phyloP scores from a whole-genome alignment of 2,888 invertebrate species.

The Euzophera pinguis region DNA sequence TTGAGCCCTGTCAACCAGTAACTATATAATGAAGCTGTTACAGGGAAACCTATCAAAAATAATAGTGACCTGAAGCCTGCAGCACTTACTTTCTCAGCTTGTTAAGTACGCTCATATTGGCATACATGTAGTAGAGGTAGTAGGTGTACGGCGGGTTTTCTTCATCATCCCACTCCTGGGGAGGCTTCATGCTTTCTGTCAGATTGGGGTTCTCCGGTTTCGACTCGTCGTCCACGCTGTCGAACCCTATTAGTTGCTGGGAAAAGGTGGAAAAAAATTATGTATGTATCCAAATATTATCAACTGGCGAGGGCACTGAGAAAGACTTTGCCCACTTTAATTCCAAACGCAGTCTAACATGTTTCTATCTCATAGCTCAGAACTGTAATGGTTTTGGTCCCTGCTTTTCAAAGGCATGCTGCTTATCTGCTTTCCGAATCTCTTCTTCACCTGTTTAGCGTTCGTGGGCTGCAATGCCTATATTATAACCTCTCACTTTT shows the following conservation, averaged over 20 bases:
- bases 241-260: constrained; percentile 95
- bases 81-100: constrained; percentile 90
- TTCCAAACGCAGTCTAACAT: no score
- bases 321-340: no score
- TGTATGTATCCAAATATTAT: no score
- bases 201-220: constrained; percentile 97
- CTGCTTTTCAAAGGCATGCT: no score
- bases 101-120: constrained; percentile 97
- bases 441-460: no score
- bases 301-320: no score
- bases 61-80: neutral
- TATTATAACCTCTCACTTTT: no score
- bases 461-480: no score
- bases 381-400: no score
- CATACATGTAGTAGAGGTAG: constrained; percentile 99
- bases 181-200: constrained; percentile 89
- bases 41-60: neutral
- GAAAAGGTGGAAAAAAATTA: neutral
- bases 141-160: constrained; percentile 99
- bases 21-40: neutral
- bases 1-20: constrained; percentile 82
- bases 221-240: constrained; percentile 99
- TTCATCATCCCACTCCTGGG: constrained; percentile 90
- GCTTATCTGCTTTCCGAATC: no score
- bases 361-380: no score